Evolutionary conservation across 2,797 vertebrate species (phyloP).

Genomic region (Rousettus madagascariensis): DNA sequence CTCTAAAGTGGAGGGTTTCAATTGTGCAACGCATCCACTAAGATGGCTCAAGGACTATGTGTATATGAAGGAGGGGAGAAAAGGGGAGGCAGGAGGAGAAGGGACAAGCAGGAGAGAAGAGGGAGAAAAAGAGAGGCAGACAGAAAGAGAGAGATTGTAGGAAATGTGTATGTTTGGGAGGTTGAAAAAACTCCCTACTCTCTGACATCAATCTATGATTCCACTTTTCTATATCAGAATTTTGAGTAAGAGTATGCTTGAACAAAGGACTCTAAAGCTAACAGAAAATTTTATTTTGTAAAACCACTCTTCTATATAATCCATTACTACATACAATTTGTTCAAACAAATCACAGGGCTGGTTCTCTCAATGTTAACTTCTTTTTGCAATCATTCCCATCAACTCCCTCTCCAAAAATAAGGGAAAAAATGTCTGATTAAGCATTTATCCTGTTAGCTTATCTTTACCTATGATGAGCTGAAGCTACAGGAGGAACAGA

Average conservation of each 20-base stretch:
- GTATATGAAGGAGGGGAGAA: neutral
- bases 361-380: neutral
- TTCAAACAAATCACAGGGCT: neutral
- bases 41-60: neutral
- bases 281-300: neutral
- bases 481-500: neutral
- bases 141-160: neutral
- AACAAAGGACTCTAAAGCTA: constrained; percentile 31
- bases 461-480: constrained; percentile 76
- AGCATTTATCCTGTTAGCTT: neutral
- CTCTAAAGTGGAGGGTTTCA: neutral
- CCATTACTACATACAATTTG: neutral
- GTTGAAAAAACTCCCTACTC: neutral
- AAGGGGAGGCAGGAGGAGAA: neutral
- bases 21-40: neutral
- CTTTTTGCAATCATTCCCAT: neutral
- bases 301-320: neutral
- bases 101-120: neutral
- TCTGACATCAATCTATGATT: neutral
- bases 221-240: neutral
- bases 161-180: neutral
- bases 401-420: neutral
- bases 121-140: neutral
- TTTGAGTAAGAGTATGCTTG: constrained; percentile 4
- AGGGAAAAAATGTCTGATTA: neutral